Conservation (phyloP, 2,113 vertebrate species). For the Vireo altiloquus region DNA sequence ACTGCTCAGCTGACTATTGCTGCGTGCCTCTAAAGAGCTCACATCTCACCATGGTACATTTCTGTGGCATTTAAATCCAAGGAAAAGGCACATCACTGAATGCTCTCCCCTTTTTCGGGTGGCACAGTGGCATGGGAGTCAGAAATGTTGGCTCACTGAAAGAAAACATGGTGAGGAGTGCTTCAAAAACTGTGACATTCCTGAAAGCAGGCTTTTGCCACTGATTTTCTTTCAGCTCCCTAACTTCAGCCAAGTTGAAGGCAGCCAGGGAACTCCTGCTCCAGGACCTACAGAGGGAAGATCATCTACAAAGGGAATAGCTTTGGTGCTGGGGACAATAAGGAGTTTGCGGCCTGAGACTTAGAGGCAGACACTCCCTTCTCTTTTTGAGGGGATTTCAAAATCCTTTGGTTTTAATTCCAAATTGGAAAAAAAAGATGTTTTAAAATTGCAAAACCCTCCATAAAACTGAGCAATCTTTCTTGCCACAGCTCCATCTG, state of each 20-base stretch:
- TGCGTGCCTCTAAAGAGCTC: neutral
- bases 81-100: neutral
- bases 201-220: neutral
- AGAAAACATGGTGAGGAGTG: neutral
- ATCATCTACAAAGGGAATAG: neutral
- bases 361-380: constrained; percentile 1
- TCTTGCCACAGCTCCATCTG: constrained; percentile 17
- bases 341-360: neutral
- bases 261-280: neutral
- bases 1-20: neutral
- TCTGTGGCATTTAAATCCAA: neutral
- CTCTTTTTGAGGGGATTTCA: constrained; percentile 6
- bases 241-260: neutral
- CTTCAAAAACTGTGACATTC: neutral
- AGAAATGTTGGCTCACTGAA: neutral
- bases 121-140: neutral
- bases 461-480: constrained; percentile 6
- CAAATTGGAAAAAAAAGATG: neutral
- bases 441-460: constrained; percentile 40
- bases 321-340: neutral
- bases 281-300: neutral
- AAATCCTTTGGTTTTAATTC: constrained; percentile 38
- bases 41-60: neutral
- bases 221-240: neutral
- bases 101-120: neutral